phyloP scores from a whole-genome alignment of 1,140 invertebrate genomes.

The Zaprionus taronus region DNA sequence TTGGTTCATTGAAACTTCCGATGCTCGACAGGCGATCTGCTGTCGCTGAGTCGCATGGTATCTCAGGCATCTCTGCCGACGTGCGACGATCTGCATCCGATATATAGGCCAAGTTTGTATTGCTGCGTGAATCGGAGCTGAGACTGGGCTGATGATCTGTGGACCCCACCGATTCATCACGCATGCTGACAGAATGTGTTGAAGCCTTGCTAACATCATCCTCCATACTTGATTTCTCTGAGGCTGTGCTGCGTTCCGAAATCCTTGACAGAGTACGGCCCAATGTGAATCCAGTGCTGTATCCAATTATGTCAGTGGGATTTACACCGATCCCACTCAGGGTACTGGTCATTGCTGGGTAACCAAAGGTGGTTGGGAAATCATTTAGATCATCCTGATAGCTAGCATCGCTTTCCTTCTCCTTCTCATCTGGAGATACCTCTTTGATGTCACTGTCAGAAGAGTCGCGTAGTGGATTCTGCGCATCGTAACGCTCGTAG shows the following conservation, averaged over 20 bases:
- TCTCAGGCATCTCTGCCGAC: constrained; percentile 92
- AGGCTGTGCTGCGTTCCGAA: constrained; percentile 94
- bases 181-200: constrained; percentile 90
- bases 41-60: constrained; percentile 89
- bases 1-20: constrained; percentile 84
- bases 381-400: constrained; percentile 90
- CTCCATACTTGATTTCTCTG: constrained; percentile 91
- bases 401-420: constrained; percentile 85
- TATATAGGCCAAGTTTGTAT: constrained; percentile 88
- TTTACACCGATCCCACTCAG: constrained; percentile 85
- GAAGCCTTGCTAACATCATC: constrained; percentile 94
- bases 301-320: constrained; percentile 89
- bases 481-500: constrained; percentile 86
- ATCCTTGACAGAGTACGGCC: constrained; percentile 92
- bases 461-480: constrained; percentile 84
- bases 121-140: constrained; percentile 91
- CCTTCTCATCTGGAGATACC: constrained; percentile 80
- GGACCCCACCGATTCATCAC: constrained; percentile 92
- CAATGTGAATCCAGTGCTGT: constrained; percentile 89
- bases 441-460: constrained; percentile 81
- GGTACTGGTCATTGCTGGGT: constrained; percentile 86
- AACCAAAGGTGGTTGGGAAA: constrained; percentile 89
- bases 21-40: constrained; percentile 77
- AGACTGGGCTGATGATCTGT: constrained; percentile 93
- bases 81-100: constrained; percentile 91